Conservation (phyloP, 2,888 invertebrate genomes). For the Mallateleia sp. region DNA sequence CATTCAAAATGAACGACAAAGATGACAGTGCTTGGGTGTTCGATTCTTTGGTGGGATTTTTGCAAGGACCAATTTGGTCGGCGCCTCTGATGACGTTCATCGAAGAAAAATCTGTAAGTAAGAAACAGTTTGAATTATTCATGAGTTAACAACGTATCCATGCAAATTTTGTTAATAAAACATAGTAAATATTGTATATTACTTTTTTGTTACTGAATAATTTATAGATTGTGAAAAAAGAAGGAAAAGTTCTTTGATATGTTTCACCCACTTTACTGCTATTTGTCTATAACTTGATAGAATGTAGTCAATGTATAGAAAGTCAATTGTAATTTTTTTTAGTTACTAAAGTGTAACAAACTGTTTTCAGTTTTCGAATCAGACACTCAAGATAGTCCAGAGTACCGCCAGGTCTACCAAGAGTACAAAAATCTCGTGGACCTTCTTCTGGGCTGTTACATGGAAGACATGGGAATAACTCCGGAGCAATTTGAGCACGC, state of each 20-base stretch:
- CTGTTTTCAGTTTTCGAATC: constrained; percentile 95
- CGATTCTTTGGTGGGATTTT: constrained; percentile 97
- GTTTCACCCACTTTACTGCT: too few species aligned
- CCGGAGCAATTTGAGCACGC: constrained; percentile 97
- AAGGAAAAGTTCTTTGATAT: too few species aligned
- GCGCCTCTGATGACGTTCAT: constrained; percentile 97
- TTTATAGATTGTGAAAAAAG: too few species aligned
- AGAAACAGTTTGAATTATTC: constrained; percentile 18
- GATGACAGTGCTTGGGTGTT: constrained; percentile 96
- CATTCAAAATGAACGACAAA: constrained; percentile 82
- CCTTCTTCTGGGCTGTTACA: constrained; percentile 96
- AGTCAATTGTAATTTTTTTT: too few species aligned
- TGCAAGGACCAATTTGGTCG: constrained; percentile 98
- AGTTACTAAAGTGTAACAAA: too few species aligned
- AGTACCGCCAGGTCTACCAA: constrained; percentile 94
- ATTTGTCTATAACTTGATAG: too few species aligned
- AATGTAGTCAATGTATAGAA: too few species aligned
- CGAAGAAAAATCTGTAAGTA: constrained; percentile 97
- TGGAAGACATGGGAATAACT: constrained; percentile 97
- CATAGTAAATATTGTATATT: too few species aligned
- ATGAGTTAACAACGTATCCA: neutral
- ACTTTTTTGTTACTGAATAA: too few species aligned
- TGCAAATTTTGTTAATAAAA: too few species aligned
- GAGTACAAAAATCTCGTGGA: constrained; percentile 98
- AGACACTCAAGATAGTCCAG: constrained; percentile 93